Conservation (phyloP, 2,797 vertebrate species). For the Australoheros facetus region DNA sequence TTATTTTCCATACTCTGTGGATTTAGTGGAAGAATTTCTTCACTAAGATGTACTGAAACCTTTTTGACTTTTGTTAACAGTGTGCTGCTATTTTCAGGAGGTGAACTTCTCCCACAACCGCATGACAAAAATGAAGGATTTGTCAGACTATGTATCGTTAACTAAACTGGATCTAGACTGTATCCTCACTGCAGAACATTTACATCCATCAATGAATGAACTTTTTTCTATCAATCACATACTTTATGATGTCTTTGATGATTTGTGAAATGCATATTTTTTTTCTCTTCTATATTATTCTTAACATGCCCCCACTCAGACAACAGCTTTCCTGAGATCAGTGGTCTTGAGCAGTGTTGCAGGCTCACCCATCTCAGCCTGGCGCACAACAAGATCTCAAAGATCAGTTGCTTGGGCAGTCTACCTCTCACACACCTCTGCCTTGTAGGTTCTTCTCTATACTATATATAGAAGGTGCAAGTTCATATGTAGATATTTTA, state of each 20-base stretch:
- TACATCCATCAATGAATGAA: background rate
- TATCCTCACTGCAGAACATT: slow-evolving; percentile 83
- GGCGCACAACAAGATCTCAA: slow-evolving; percentile 86
- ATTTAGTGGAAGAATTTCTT: slow-evolving; percentile 24
- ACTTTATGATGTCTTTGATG: background rate
- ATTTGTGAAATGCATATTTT: background rate
- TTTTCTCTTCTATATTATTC: slow-evolving; percentile 8
- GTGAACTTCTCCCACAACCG: slow-evolving; percentile 90
- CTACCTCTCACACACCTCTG: slow-evolving; percentile 85
- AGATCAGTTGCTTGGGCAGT: slow-evolving; percentile 78
- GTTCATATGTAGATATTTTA: background rate
- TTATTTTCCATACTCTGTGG: slow-evolving; percentile 14
- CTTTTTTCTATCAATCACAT: background rate
- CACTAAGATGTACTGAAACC: background rate
- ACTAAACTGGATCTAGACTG: slow-evolving; percentile 86
- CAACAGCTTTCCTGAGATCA: slow-evolving; percentile 87
- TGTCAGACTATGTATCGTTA: slow-evolving; percentile 83
- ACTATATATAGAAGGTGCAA: background rate
- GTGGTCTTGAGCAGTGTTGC: slow-evolving; percentile 84
- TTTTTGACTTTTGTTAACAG: slow-evolving; percentile 17
- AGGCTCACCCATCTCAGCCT: slow-evolving; percentile 86
- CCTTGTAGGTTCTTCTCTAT: slow-evolving; percentile 80
- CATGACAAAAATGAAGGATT: slow-evolving; percentile 86
- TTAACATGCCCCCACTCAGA: slow-evolving; percentile 72
- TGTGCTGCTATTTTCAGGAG: slow-evolving; percentile 77